phyloP scores from a whole-genome alignment of 2,888 invertebrate genomes.

The Coleophora flavipennella region DNA sequence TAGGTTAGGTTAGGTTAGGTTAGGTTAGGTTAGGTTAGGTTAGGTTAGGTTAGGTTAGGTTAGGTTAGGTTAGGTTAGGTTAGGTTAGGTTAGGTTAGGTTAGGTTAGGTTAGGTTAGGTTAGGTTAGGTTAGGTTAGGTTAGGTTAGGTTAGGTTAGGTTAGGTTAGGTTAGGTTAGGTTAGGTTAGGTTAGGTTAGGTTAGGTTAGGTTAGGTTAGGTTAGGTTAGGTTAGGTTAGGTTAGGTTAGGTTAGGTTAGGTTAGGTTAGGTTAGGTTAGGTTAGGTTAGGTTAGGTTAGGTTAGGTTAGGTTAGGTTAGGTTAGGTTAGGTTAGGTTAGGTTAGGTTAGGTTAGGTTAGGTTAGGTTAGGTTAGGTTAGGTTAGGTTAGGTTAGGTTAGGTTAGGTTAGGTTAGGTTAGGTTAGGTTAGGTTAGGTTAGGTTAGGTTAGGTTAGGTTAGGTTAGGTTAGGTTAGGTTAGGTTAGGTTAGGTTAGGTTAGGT shows the following conservation, averaged over 20 bases:
- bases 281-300: constrained; percentile 14
- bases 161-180: constrained; percentile 12
- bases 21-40: constrained; percentile 4
- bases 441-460: constrained; percentile 20
- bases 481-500: constrained; percentile 18
- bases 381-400: constrained; percentile 24
- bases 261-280: constrained; percentile 14
- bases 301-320: constrained; percentile 18
- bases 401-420: constrained; percentile 20
- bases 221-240: constrained; percentile 13
- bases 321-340: constrained; percentile 17
- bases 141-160: constrained; percentile 7
- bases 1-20: constrained; percentile 7
- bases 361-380: constrained; percentile 22
- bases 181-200: constrained; percentile 16
- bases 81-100: constrained; percentile 7
- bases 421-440: constrained; percentile 18
- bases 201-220: constrained; percentile 14
- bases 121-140: constrained; percentile 9
- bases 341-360: constrained; percentile 21
- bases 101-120: constrained; percentile 8
- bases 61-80: constrained; percentile 9
- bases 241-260: constrained; percentile 15
- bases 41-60: constrained; percentile 9
- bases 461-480: constrained; percentile 19